Percentiles rank a stretch among this genome's conserved stretches.
Evolutionary conservation across 2,888 invertebrate species (phyloP).

Genomic region (Drosophila infuscata): DNA sequence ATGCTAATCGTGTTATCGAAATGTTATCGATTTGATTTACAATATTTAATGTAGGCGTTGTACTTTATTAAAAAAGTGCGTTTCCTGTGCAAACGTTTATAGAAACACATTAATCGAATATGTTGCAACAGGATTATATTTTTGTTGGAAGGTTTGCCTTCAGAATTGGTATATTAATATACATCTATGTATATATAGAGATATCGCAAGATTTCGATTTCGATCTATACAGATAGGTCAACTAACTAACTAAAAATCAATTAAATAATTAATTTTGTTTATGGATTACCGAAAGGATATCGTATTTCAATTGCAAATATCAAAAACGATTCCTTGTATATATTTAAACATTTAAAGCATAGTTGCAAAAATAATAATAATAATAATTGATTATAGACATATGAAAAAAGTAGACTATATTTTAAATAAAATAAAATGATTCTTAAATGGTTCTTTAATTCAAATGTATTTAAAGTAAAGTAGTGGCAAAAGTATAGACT

Average conservation of each 20-base stretch:
- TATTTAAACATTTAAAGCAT: too few relatives aligned
- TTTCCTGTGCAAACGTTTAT: neutral
- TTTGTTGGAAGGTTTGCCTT: neutral
- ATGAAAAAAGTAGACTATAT: too few relatives aligned
- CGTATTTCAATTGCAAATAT: too few relatives aligned
- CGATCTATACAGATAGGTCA: neutral
- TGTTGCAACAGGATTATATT: neutral
- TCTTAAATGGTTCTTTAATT: too few relatives aligned
- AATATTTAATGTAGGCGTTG: neutral
- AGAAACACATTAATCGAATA: neutral
- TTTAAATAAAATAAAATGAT: too few relatives aligned
- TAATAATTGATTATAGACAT: too few relatives aligned
- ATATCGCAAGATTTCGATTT: neutral
- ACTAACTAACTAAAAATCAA: too few relatives aligned
- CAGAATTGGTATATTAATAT: neutral
- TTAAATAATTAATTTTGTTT: too few relatives aligned
- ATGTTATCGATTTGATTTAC: neutral
- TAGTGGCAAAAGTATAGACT: neutral
- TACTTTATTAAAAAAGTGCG: neutral
- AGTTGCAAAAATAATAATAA: too few relatives aligned
- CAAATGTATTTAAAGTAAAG: neutral
- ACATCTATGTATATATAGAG: neutral
- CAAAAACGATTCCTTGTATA: too few relatives aligned
- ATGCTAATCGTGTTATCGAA: conserved; percentile 15
- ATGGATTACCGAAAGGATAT: too few relatives aligned